Conservation (phyloP, 2,888 invertebrate species). For the Drosophila sordidula region DNA sequence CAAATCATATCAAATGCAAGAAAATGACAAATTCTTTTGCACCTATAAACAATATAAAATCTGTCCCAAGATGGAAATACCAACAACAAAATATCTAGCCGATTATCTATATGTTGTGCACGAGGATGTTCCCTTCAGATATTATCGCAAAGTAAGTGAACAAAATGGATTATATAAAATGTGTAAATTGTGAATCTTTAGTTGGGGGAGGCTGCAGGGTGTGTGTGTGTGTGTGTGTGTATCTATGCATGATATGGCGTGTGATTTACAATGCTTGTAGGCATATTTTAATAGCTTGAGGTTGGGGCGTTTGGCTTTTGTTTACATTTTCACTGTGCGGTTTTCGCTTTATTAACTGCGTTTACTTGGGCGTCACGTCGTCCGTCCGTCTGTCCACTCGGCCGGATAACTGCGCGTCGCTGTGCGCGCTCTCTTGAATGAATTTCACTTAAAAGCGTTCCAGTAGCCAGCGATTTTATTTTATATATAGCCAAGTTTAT, state of each 20-base stretch:
- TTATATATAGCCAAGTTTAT: conserved; percentile 9
- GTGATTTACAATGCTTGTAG: conserved; percentile 26
- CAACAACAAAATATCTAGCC: conserved; percentile 85
- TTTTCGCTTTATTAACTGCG: conserved; percentile 72
- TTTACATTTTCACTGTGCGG: conserved; percentile 73
- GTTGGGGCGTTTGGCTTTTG: conserved; percentile 44
- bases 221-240: not conserved
- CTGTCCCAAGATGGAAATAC: conserved; percentile 85
- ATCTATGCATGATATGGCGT: conserved; percentile 58
- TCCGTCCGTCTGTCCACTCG: conserved; percentile 15
- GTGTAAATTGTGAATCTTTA: conserved; percentile 2
- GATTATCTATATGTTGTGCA: conserved; percentile 85
- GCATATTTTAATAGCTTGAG: conserved; percentile 19
- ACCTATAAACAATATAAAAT: conserved; percentile 83
- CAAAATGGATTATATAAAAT: not conserved
- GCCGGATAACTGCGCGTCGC: conserved; percentile 37
- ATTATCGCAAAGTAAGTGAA: conserved; percentile 85
- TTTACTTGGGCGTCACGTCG: conserved; percentile 65
- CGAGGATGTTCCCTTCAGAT: conserved; percentile 85
- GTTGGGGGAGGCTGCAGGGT: not conserved
- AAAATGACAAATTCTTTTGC: conserved; percentile 84
- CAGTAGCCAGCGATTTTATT: conserved; percentile 46
- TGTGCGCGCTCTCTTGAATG: conserved; percentile 64
- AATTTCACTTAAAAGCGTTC: conserved; percentile 73
- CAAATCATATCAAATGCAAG: conserved; percentile 82